Base-by-base conservation (phyloP, 1,140 invertebrate species). In the Bombus sylvicola region DNA sequence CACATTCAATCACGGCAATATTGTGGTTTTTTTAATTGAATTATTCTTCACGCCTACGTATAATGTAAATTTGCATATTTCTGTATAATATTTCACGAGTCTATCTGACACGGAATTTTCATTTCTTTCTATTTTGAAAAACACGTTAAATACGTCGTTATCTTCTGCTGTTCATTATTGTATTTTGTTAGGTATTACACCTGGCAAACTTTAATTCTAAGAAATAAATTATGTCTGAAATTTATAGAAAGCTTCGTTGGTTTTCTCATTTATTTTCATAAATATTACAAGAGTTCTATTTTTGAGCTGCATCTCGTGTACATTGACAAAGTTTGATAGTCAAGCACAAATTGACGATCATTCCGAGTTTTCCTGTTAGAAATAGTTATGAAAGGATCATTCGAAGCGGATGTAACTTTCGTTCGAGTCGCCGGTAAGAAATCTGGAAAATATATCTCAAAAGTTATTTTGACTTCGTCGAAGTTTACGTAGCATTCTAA, bases 401-500 rank as follows among this genome's bases (percentile, higher is more conserved):
- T 68, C 37, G 15, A 34, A 39, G 10, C 34, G 31, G 28, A 37
- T 62, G 34, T n/a, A 62, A 28, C 22, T 59, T 37, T 39, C 28
- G 53, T 57, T 28, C 1, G 37, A 57, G 31, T 34, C 28, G 31
- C n/a, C 34, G 25, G 22, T 39, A 68, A 62, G 53, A 62, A 39
- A 62, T 37, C 53, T 18, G 9, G 53, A 37, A 62, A 77, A 77
- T 39, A 34, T 39, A 62, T n/a, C 39, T 10, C 5, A 2, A n/a
- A 57, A 59, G 53, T 53, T 53, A 53, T 62, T 59, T 28, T 22
- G 9, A 77, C 37, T 77, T 77, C 25, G 12, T 28, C 6, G 13
- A 77, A 62, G 53, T 77, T 76, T 77, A n/a, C 10, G 53, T 62
- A 31, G 10, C 74, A 13, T 34, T 31, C 31, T 76, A 53, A 37